Evolutionary conservation across 2,797 vertebrate genomes (phyloP).

Genomic region (Heteromormyrus szaboi): DNA sequence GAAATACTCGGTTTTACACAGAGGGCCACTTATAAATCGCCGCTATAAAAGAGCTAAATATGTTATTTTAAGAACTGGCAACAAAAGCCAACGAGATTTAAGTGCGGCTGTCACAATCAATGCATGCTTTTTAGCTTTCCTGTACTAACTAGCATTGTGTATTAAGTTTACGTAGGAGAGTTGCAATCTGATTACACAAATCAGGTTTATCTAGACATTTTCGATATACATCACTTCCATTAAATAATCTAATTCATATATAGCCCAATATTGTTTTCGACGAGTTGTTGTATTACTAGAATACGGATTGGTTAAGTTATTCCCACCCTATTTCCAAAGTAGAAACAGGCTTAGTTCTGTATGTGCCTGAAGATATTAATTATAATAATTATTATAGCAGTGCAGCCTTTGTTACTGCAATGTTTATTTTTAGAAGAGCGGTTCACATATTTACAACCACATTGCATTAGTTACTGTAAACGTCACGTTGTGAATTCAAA

Average conservation of each 20-base stretch:
- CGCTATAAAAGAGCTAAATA: neutral
- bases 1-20: conserved; percentile 8
- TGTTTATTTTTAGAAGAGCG: neutral
- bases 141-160: neutral
- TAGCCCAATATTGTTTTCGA: neutral
- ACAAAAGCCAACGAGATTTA: neutral
- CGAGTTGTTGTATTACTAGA: neutral
- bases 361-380: conserved; percentile 3
- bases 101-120: neutral
- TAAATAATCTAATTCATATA: neutral
- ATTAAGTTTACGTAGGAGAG: neutral
- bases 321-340: neutral
- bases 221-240: neutral
- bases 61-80: conserved; percentile 5
- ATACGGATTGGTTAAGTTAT: neutral
- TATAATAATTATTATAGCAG: neutral
- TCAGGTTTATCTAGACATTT: neutral
- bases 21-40: conserved; percentile 8
- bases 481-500: neutral
- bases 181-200: neutral
- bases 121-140: conserved; percentile 1
- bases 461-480: neutral
- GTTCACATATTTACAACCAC: neutral
- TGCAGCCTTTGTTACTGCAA: neutral
- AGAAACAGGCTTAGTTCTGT: neutral